Base-by-base conservation (phyloP, 37 sponge, comb jelly and placozoan genomes). In the Hexactinellida sp. region DNA sequence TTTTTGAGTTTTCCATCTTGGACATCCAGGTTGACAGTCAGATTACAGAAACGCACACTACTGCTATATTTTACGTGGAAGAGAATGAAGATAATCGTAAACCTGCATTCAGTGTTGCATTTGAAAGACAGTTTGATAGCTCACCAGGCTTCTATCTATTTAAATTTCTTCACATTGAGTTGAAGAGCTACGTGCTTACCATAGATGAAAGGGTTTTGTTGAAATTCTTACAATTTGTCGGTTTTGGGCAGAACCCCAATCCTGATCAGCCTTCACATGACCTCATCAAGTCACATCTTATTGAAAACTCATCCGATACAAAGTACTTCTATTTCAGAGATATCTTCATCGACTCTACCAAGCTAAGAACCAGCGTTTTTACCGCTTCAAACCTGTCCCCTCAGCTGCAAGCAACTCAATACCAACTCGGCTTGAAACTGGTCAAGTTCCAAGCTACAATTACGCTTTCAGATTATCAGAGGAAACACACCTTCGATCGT, bases 381-480 rank as follows among this genome's bases (percentile, higher is more conserved):
- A 91, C 94, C 0, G 87, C 86, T 25, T 92, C 92, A 0, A 88
- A 90, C 55, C 88, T 94, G 36, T 91, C 94, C 1, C 89, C 85
- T 0, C 92, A 94, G 38, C 84, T 94, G 37, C 30, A n/a, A 25
- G 24, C 36, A n/a, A 94, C 91, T 38, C 91, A 92, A 84, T 36
- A 39, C 0, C 86, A 82, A 0, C 88, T 94, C 0, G 92, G 89
- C 7, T 39, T 94, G 25, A 90, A 90, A 10, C 47, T 91, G 37
- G 89, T 91, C 36, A 88, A 91, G 39, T 91, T 94, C 83, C 90
- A 94, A 54, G 89, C 92, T 9, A 88, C 92, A 7, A 86, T 94
- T 28, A 32, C 30, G 5, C 38, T 93, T 36, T 85, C 51, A 0
- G 92, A 83, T 1, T 87, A 89, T 30, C 39, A 85, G 19, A 83